A percentile compares a stretch with the other conserved stretches of the same genome.
Conservation (phyloP, 2,888 invertebrate species). For the Eulithis testata region DNA sequence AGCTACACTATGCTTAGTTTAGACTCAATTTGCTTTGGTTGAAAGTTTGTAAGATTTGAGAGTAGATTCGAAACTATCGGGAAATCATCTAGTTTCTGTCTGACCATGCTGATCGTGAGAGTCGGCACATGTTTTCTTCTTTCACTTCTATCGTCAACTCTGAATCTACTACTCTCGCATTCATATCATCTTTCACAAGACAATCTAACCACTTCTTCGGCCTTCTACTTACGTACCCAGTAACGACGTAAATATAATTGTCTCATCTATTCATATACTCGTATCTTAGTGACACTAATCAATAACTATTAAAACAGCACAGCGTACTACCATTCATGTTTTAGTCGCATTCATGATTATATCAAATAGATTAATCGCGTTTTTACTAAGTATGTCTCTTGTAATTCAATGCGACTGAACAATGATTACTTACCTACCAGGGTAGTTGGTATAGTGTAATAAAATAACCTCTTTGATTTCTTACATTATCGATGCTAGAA, state of each 20-base stretch:
- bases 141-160: not conserved
- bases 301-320: too few relatives aligned
- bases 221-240: too few relatives aligned
- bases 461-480: conserved; percentile 10
- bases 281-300: not conserved
- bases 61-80: not conserved
- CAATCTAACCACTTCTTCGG: too few relatives aligned
- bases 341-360: conserved; percentile 27
- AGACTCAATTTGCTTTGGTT: conserved; percentile 3
- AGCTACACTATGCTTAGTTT: not conserved
- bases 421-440: not conserved
- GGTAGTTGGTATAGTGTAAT: not conserved
- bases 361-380: conserved; percentile 32
- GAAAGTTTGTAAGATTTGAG: not conserved
- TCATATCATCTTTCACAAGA: too few relatives aligned
- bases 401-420: conserved; percentile 25
- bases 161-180: too few relatives aligned
- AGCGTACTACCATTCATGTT: too few relatives aligned
- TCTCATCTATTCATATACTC: not conserved
- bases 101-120: not conserved
- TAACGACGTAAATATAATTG: not conserved
- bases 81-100: not conserved
- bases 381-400: conserved; percentile 32
- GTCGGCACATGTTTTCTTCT: too few relatives aligned
- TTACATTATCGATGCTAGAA: not conserved